Base-by-base conservation (phyloP, 2,797 vertebrate genomes). In the Arnoldichthys spilopterus region DNA sequence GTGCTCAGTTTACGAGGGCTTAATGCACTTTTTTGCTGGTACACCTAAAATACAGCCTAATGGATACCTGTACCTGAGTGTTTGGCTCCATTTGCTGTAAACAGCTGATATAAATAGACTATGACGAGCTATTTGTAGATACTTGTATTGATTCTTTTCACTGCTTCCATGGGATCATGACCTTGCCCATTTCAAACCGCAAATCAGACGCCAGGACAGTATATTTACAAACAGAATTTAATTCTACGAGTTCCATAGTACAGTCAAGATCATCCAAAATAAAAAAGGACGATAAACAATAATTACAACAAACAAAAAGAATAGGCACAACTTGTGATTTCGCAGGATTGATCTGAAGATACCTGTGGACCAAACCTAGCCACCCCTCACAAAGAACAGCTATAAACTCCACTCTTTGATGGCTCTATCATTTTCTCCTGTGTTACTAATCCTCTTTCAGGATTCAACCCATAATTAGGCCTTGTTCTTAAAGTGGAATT, bases 191-290 rank as follows among this genome's bases (percentile, higher is more conserved):
- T 64, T 4, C 49, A 28, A 37, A 20, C 11, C 26, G 37, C 24
- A 30, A 82, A 78, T 54, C 22, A 82, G 16, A 84, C 77, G 53
- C 16, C n/a, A 28, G 30, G 63, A 86, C 84, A 86, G 84, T 85
- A 83, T 59, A 80, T 91, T 87, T 89, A 92, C 90, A 93, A 90
- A 92, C 89, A 86, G 77, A 83, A 84, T 87, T 86, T 83, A 88
- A 89, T 84, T 84, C 84, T 84, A 86, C 76, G 72, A 82, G 53
- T 76, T 78, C 69, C 81, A 86, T 85, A 81, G 56, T 82, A 82
- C 81, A 73, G 71, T 72, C 54, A 71, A 69, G 72, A 82, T 82
- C 72, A 82, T 74, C 74, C n/a, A 78, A 83, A 76, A 78, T 74
- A 81, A 74, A 80, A 76, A 79, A 79, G 74, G 77, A 76, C 30